phyloP scores from a whole-genome alignment of 2,888 invertebrate genomes.

The Eristalinus sepulchralis region DNA sequence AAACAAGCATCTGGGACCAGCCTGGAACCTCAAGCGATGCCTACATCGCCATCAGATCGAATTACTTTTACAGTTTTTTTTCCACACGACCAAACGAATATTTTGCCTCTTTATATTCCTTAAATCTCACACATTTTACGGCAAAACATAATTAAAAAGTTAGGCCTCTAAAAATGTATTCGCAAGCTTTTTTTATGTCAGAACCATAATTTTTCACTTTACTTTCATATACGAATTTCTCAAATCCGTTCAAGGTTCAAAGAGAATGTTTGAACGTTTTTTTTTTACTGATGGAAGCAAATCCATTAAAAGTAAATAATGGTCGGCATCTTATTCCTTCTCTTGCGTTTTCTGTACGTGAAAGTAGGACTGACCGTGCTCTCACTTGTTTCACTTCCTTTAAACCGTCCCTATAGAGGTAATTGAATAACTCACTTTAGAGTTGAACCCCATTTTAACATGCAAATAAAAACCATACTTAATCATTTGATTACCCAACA shows the following conservation, averaged over 20 bases:
- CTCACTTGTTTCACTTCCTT: background rate
- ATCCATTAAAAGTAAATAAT: background rate
- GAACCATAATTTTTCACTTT: too few species aligned
- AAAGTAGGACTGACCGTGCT: constrained; percentile 1
- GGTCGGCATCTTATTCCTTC: background rate
- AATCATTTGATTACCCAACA: constrained; percentile 63
- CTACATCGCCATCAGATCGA: too few species aligned
- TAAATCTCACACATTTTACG: too few species aligned
- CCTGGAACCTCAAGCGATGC: too few species aligned
- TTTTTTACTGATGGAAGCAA: background rate
- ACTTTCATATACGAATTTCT: too few species aligned
- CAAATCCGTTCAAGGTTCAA: background rate
- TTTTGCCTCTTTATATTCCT: too few species aligned
- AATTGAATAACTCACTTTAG: constrained; percentile 31
- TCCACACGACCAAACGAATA: too few species aligned
- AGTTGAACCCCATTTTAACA: constrained; percentile 32
- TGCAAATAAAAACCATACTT: constrained; percentile 46
- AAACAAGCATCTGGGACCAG: too few species aligned
- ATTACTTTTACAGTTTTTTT: too few species aligned
- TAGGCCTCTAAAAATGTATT: too few species aligned
- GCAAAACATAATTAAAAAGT: too few species aligned
- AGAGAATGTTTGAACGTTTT: background rate
- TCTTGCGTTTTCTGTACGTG: background rate
- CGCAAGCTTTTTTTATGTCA: too few species aligned
- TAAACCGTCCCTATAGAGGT: background rate